phyloP scores from a whole-genome alignment of 2,797 vertebrate genomes.

The Chloroceryle amazona region DNA sequence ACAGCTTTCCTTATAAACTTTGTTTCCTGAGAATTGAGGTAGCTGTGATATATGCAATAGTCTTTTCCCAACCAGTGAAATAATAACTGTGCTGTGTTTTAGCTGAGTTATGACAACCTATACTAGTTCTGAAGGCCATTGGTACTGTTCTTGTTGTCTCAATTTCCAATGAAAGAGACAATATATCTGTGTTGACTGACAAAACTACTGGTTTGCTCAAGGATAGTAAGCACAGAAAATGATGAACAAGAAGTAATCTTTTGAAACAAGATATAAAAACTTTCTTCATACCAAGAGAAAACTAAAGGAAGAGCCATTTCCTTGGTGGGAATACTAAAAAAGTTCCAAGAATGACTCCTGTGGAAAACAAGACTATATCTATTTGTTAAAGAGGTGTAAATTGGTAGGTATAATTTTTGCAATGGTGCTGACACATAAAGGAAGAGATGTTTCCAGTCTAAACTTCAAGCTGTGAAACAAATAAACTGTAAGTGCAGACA shows the following conservation, averaged over 20 bases:
- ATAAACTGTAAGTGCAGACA: not conserved
- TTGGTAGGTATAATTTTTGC: conserved; percentile 1
- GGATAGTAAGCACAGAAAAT: not conserved
- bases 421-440: not conserved
- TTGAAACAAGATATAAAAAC: not conserved
- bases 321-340: not conserved
- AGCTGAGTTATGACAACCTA: not conserved
- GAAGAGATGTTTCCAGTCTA: not conserved
- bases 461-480: conserved; percentile 29
- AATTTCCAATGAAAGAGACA: conserved; percentile 8
- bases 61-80: not conserved
- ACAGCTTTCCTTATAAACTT: not conserved
- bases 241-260: not conserved
- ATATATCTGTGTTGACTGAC: not conserved
- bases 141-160: not conserved
- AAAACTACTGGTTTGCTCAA: not conserved
- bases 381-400: not conserved
- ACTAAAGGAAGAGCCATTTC: not conserved
- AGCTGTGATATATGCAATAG: not conserved
- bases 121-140: not conserved
- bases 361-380: not conserved
- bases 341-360: not conserved
- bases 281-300: not conserved
- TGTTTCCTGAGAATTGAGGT: not conserved
- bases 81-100: not conserved